phyloP scores from a whole-genome alignment of 2,888 invertebrate species.

The Frankliniella intonsa region DNA sequence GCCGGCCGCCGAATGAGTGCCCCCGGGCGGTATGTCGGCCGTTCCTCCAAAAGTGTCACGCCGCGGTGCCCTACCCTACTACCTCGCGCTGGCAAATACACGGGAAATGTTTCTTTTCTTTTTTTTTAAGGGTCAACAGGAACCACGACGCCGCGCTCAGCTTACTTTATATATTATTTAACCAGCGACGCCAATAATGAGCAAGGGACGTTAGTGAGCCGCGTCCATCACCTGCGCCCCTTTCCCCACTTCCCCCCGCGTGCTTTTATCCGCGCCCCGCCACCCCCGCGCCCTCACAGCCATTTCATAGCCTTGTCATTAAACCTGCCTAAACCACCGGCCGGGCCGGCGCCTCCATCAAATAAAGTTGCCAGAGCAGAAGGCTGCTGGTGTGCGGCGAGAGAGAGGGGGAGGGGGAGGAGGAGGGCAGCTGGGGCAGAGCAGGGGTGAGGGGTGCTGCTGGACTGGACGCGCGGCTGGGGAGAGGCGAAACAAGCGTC shows the following conservation, averaged over 20 bases:
- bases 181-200: too few relatives aligned
- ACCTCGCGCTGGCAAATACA: too few relatives aligned
- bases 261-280: neutral
- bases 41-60: too few relatives aligned
- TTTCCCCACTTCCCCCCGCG: neutral
- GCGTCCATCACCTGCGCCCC: neutral
- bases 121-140: too few relatives aligned
- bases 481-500: neutral
- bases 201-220: too few relatives aligned
- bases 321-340: neutral
- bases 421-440: neutral
- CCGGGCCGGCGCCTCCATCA: slow-evolving; percentile 3
- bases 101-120: too few relatives aligned
- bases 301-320: slow-evolving; percentile 1
- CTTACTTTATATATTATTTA: neutral
- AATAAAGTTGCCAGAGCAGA: neutral
- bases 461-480: neutral
- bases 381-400: neutral
- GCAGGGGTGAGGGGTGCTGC: neutral
- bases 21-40: too few relatives aligned
- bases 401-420: neutral
- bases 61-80: too few relatives aligned
- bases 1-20: neutral
- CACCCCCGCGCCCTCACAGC: neutral
- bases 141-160: too few relatives aligned